phyloP scores from a whole-genome alignment of 2,113 vertebrate species.

The Setophaga kirtlandii region DNA sequence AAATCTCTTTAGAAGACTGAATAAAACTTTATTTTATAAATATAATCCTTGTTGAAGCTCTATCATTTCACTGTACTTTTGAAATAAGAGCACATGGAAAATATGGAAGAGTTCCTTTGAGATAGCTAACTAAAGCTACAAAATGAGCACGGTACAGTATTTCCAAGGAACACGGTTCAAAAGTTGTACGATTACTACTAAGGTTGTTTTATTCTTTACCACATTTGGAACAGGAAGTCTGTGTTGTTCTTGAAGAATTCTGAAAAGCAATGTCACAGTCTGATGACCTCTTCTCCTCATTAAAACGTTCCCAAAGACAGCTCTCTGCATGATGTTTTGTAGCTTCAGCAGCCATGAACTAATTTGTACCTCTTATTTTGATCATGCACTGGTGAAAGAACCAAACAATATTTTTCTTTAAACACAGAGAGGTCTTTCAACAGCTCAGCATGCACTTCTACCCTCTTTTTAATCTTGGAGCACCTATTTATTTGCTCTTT shows the following conservation, averaged over 20 bases:
- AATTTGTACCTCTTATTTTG: slow-evolving; percentile 94
- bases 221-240: slow-evolving; percentile 90
- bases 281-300: slow-evolving; percentile 94
- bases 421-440: slow-evolving; percentile 87
- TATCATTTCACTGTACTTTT: slow-evolving; percentile 81
- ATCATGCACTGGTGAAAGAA: slow-evolving; percentile 89
- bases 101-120: slow-evolving; percentile 83
- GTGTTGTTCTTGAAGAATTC: slow-evolving; percentile 91
- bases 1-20: slow-evolving; percentile 83
- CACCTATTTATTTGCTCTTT: slow-evolving; percentile 98
- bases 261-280: slow-evolving; percentile 91
- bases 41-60: slow-evolving; percentile 82
- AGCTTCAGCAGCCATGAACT: slow-evolving; percentile 87
- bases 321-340: slow-evolving; percentile 92
- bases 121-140: slow-evolving; percentile 84
- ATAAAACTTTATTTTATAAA: slow-evolving; percentile 89
- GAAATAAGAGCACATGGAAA: slow-evolving; percentile 87
- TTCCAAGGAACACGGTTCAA: slow-evolving; percentile 85
- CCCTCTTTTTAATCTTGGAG: slow-evolving; percentile 91
- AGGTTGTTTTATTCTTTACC: slow-evolving; percentile 88
- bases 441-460: slow-evolving; percentile 87
- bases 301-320: slow-evolving; percentile 96
- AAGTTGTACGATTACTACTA: slow-evolving; percentile 88
- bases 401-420: slow-evolving; percentile 88
- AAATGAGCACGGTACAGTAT: slow-evolving; percentile 81